These are phyloP conservation scores for Yponomeuta sedellus DNA, from an alignment of 2,888 invertebrate genomes.

Conservation along the genomic window DNA sequence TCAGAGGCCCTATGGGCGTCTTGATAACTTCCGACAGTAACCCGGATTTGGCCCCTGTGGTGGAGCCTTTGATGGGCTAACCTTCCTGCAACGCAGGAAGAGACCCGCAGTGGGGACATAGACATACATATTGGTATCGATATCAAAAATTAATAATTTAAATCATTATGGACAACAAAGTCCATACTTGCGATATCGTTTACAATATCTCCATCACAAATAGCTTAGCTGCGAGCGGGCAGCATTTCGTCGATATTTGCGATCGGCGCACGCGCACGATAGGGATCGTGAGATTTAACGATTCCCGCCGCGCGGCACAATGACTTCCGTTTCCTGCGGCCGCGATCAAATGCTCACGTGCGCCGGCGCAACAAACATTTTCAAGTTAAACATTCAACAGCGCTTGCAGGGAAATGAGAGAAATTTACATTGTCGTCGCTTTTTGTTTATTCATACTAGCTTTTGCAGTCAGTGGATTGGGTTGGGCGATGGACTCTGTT, in stretches of 20 bases:
- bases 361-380: slow-evolving; percentile 45
- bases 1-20: too few species aligned
- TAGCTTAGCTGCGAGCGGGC: not conserved
- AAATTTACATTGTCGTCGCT: not conserved
- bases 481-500: too few species aligned
- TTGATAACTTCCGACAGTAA: too few species aligned
- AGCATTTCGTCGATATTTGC: slow-evolving; percentile 12
- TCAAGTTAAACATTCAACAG: slow-evolving; percentile 19
- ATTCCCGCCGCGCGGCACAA: slow-evolving; percentile 45
- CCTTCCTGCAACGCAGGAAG: too few species aligned
- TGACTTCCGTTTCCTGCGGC: slow-evolving; percentile 65
- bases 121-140: too few species aligned
- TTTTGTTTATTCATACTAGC: too few species aligned
- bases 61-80: too few species aligned
- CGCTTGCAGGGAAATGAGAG: not conserved
- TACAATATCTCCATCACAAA: not conserved
- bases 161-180: too few species aligned
- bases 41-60: too few species aligned
- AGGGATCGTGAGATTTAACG: slow-evolving; percentile 41
- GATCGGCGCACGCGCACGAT: slow-evolving; percentile 28
- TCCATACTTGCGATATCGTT: not conserved
- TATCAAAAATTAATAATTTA: too few species aligned
- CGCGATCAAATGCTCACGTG: slow-evolving; percentile 20
- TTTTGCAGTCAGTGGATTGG: too few species aligned
- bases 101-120: too few species aligned